A percentile compares a stretch with the other conserved stretches of the same genome.
Conservation (phyloP, 2,888 invertebrate species). For the Schrankia costaestrigalis region DNA sequence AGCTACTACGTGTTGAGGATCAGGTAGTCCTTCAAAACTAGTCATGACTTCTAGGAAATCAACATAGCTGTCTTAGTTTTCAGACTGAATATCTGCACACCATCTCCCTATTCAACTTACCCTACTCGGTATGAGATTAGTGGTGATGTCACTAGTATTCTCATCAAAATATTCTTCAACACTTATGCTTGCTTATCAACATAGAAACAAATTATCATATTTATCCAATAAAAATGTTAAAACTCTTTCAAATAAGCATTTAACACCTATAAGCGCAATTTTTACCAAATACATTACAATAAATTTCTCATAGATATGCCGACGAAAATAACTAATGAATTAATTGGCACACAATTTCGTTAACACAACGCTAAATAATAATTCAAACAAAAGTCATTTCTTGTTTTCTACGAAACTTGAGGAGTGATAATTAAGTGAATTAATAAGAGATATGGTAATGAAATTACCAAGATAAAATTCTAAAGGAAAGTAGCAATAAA, state of each 20-base stretch:
- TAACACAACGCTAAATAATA: conserved; percentile 5
- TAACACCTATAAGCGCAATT: conserved; percentile 7
- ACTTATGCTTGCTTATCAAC: no score
- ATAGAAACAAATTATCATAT: no score
- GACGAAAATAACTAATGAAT: conserved; percentile 4
- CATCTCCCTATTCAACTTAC: no score
- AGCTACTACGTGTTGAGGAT: no score
- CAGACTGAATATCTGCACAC: no score
- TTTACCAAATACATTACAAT: neutral
- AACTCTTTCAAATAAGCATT: conserved; percentile 7
- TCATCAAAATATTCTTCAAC: no score
- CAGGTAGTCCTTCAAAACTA: no score
- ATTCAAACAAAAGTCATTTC: conserved; percentile 11
- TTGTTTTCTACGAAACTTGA: conserved; percentile 14
- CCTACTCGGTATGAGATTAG: no score
- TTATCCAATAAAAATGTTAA: no score
- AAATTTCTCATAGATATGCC: conserved; percentile 6
- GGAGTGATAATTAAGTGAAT: conserved; percentile 24
- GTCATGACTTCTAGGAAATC: no score
- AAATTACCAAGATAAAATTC: conserved; percentile 23
- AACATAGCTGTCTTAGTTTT: no score
- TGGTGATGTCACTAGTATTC: no score
- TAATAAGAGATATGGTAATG: conserved; percentile 31
- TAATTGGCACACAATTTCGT: conserved; percentile 5
- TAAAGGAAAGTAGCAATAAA: conserved; percentile 25